Percentiles rank a stretch among this genome's conserved stretches.
Evolutionary conservation across 2,888 invertebrate species (phyloP).

Genomic region (Odiellus spinosus): DNA sequence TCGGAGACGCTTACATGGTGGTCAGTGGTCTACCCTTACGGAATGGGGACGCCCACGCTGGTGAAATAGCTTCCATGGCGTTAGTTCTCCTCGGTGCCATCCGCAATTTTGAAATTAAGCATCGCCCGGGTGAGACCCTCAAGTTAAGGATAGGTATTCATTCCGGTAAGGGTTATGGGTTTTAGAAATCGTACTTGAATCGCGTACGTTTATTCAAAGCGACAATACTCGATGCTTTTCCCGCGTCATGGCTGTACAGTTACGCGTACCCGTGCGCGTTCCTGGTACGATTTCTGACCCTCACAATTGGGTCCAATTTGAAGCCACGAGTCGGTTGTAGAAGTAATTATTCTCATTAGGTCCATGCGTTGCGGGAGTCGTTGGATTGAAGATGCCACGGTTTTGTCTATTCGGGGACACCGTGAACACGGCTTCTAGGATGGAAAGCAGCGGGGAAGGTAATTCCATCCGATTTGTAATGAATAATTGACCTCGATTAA

Average conservation of each 20-base stretch:
- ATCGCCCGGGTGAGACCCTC: constrained; percentile 72
- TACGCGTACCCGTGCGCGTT: too few relatives aligned
- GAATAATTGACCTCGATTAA: too few relatives aligned
- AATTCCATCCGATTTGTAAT: neutral
- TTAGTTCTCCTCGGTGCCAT: constrained; percentile 66
- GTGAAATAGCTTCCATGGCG: constrained; percentile 86
- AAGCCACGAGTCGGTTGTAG: neutral
- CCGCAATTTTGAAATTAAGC: constrained; percentile 62
- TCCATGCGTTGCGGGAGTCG: constrained; percentile 81
- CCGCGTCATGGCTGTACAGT: too few relatives aligned
- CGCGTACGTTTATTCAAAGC: too few relatives aligned
- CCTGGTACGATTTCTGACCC: too few relatives aligned
- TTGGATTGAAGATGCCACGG: constrained; percentile 81
- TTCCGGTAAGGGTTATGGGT: constrained; percentile 47
- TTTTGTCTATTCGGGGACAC: constrained; percentile 87
- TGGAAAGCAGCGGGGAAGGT: constrained; percentile 75
- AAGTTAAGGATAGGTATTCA: constrained; percentile 84
- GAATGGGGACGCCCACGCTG: constrained; percentile 70
- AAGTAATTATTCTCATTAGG: constrained; percentile 48
- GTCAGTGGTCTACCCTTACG: constrained; percentile 70
- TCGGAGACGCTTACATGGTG: constrained; percentile 79
- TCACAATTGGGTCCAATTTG: too few relatives aligned
- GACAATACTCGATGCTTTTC: too few relatives aligned
- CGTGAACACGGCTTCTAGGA: constrained; percentile 78
- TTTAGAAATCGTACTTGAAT: too few relatives aligned